A percentile compares a stretch with the other conserved stretches of the same genome.
Evolutionary conservation across 2,113 vertebrate species (phyloP).

Genomic region (Macrotis lagotis): DNA sequence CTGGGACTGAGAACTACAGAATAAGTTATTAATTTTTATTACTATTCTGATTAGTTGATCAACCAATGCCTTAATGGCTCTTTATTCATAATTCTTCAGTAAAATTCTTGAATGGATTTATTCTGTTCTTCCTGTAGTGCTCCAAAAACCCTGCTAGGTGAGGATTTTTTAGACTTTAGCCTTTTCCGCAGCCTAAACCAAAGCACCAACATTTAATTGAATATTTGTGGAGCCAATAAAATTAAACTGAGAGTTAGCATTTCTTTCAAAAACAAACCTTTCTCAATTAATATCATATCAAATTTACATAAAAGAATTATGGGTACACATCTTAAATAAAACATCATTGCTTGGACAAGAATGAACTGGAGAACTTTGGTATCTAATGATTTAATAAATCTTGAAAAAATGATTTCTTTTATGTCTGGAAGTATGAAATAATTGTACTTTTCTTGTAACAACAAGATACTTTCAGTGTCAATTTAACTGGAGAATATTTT

Average conservation of each 20-base stretch:
- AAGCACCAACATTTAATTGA: neutral
- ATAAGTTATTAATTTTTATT: neutral
- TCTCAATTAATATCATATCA: neutral
- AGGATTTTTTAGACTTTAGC: neutral
- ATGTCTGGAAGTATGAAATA: neutral
- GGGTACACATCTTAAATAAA: neutral
- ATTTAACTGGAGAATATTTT: neutral
- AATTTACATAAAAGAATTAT: neutral
- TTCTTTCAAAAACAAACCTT: neutral
- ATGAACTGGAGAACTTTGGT: neutral
- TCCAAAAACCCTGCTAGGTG: neutral
- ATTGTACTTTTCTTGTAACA: neutral
- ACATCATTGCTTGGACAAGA: neutral
- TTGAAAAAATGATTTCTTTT: neutral
- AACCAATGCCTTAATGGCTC: neutral
- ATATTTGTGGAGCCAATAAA: neutral
- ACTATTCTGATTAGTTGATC: neutral
- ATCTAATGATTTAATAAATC: neutral
- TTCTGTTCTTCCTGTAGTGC: neutral
- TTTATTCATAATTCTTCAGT: neutral
- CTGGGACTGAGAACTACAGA: neutral
- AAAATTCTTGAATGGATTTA: neutral
- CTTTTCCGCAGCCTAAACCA: neutral
- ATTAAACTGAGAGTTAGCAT: neutral
- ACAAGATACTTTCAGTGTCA: neutral